Percentiles rank a stretch among this genome's conserved stretches.
phyloP scores from a whole-genome alignment of 2,113 vertebrate species.

The Geococcyx californianus region DNA sequence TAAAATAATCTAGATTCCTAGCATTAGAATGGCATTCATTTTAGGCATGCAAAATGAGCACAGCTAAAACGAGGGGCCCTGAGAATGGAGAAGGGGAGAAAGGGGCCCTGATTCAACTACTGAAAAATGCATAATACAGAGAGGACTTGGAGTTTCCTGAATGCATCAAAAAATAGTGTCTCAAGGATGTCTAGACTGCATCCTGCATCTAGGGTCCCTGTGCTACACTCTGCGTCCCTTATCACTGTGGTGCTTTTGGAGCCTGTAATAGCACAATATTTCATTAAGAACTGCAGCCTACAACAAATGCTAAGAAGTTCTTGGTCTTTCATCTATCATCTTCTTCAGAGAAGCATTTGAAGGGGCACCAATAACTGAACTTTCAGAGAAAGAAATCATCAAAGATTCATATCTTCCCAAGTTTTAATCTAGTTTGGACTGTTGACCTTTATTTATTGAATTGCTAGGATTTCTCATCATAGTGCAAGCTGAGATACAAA shows the following conservation, averaged over 20 bases:
- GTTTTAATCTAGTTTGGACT: slow-evolving; percentile 19
- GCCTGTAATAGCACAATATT: not conserved
- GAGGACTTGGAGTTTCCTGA: not conserved
- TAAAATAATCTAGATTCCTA: not conserved
- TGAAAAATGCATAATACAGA: not conserved
- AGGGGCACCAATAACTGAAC: not conserved
- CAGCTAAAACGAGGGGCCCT: not conserved
- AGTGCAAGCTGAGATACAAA: not conserved
- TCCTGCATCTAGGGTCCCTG: rapidly evolving
- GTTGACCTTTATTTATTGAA: slow-evolving; percentile 41
- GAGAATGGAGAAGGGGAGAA: not conserved
- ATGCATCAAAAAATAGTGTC: not conserved
- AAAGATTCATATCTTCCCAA: slow-evolving; percentile 14
- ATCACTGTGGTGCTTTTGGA: not conserved
- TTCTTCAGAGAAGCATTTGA: not conserved
- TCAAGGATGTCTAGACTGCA: not conserved
- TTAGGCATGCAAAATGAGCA: not conserved
- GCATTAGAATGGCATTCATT: not conserved
- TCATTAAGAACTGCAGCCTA: not conserved
- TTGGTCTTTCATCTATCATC: not conserved
- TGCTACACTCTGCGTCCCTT: not conserved
- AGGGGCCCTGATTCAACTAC: not conserved
- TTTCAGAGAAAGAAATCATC: not conserved
- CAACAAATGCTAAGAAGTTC: not conserved
- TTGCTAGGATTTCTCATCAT: not conserved